A percentile compares a stretch with the other conserved stretches of the same genome.
Conservation (phyloP, 1,140 invertebrate genomes). For the Scaptomyza graminum region DNA sequence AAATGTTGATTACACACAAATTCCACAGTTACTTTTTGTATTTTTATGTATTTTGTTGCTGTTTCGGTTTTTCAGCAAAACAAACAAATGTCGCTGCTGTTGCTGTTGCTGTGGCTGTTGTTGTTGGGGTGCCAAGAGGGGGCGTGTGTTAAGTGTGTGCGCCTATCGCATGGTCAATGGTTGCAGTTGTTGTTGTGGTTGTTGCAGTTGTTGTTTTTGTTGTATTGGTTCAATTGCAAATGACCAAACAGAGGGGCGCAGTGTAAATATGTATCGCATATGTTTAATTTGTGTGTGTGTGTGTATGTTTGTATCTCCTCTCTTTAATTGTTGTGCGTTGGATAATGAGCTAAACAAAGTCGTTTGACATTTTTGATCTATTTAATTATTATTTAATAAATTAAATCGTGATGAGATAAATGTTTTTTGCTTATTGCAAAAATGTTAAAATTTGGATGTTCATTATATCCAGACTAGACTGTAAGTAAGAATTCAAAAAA, state of each 20-base stretch:
- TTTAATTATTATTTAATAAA: no score
- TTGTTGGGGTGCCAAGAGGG: constrained; percentile 17
- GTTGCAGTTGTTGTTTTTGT: constrained; percentile 34
- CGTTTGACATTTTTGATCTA: no score
- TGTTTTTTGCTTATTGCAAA: no score
- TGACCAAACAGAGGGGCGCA: constrained; percentile 53
- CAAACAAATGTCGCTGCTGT: constrained; percentile 41
- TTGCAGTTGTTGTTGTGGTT: constrained; percentile 12
- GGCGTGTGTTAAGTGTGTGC: constrained; percentile 55
- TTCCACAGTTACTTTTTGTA: constrained; percentile 48
- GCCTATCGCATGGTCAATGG: constrained; percentile 40
- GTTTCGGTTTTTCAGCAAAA: background rate
- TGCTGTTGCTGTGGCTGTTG: constrained; percentile 40
- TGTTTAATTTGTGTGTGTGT: background rate
- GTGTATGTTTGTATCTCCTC: background rate
- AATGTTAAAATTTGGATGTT: no score
- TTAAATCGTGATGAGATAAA: no score
- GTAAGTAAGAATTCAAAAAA: background rate
- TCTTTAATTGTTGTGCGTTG: constrained; percentile 7
- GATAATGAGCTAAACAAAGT: background rate
- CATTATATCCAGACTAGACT: background rate
- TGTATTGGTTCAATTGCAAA: constrained; percentile 59
- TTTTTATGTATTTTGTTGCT: constrained; percentile 5
- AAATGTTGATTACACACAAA: constrained; percentile 76
- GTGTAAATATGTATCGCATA: constrained; percentile 44